Evolutionary conservation across 2,797 vertebrate species (phyloP).

Genomic region (Setipinna tenuifilis): DNA sequence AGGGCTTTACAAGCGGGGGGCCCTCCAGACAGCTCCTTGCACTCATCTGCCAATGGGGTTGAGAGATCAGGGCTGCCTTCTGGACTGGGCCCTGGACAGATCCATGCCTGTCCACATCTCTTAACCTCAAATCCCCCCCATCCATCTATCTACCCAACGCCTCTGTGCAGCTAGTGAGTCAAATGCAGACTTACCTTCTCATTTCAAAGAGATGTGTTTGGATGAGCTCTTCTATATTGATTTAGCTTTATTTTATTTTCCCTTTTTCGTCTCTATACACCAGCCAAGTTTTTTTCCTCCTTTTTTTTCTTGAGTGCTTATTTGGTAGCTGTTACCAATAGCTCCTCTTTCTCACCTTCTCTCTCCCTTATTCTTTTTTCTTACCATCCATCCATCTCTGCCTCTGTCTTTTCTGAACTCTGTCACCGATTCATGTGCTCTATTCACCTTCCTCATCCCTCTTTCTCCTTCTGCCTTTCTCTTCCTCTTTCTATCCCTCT

Average conservation of each 20-base stretch:
- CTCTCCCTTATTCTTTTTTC: slow-evolving; percentile 22
- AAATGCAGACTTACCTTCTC: slow-evolving; percentile 58
- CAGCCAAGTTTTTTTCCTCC: slow-evolving; percentile 54
- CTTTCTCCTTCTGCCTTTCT: no score
- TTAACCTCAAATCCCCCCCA: slow-evolving; percentile 48
- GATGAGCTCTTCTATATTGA: slow-evolving; percentile 51
- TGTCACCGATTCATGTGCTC: slow-evolving; percentile 23
- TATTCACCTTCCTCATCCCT: no score
- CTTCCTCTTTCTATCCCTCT: no score
- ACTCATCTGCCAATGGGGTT: slow-evolving; percentile 11
- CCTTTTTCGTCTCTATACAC: slow-evolving; percentile 69
- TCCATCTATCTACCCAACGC: slow-evolving; percentile 43
- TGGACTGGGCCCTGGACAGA: slow-evolving; percentile 33
- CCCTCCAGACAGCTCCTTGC: neutral
- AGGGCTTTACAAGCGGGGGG: neutral
- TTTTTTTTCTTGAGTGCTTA: slow-evolving; percentile 60
- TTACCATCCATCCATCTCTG: slow-evolving; percentile 15
- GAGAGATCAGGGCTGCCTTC: slow-evolving; percentile 19
- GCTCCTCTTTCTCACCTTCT: slow-evolving; percentile 51
- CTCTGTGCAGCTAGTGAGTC: slow-evolving; percentile 59
- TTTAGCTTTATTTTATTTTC: slow-evolving; percentile 73
- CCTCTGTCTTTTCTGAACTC: slow-evolving; percentile 6
- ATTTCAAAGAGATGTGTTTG: slow-evolving; percentile 70
- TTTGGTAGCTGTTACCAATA: slow-evolving; percentile 71
- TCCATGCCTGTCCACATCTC: slow-evolving; percentile 68